These are phyloP conservation scores for Antheraea mylitta DNA, from an alignment of 1,140 invertebrate genomes.

Conservation along the genomic window DNA sequence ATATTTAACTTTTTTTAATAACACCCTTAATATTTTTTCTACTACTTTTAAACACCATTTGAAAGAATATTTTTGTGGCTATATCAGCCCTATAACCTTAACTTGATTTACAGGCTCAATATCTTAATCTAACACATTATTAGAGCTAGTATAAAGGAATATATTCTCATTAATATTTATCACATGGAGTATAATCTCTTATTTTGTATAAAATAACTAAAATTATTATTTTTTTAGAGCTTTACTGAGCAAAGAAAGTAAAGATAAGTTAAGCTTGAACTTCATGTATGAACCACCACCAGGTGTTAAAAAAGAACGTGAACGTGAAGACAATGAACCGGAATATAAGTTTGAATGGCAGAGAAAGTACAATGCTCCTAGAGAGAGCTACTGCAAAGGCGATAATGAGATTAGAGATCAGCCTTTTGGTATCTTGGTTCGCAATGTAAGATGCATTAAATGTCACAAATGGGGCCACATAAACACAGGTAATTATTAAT, in stretches of 20 bases:
- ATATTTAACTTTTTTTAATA: too few species aligned
- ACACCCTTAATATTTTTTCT: too few species aligned
- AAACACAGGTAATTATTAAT: conserved; percentile 90
- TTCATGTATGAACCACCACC: conserved; percentile 99
- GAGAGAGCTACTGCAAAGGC: conserved; percentile 97
- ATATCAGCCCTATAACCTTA: too few species aligned
- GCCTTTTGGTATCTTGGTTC: conserved; percentile 98
- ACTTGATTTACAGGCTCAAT: too few species aligned
- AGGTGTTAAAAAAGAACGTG: conserved; percentile 93
- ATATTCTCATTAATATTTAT: too few species aligned
- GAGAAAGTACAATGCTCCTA: conserved; percentile 98
- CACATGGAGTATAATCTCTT: too few species aligned
- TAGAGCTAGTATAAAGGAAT: too few species aligned
- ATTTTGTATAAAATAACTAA: too few species aligned
- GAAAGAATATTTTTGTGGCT: too few species aligned
- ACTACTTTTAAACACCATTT: too few species aligned
- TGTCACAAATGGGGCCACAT: conserved; percentile 99
- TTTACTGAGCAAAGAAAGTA: conserved; percentile 97
- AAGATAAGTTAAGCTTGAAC: conserved; percentile 98
- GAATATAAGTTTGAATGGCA: conserved; percentile 99
- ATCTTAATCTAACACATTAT: too few species aligned
- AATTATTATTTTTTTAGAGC: conserved; percentile 81
- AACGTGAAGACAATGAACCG: conserved; percentile 95
- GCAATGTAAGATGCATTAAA: conserved; percentile 98
- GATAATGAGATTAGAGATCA: conserved; percentile 98